phyloP scores from a whole-genome alignment of 2,113 vertebrate species.

The Taurulus bubalis region DNA sequence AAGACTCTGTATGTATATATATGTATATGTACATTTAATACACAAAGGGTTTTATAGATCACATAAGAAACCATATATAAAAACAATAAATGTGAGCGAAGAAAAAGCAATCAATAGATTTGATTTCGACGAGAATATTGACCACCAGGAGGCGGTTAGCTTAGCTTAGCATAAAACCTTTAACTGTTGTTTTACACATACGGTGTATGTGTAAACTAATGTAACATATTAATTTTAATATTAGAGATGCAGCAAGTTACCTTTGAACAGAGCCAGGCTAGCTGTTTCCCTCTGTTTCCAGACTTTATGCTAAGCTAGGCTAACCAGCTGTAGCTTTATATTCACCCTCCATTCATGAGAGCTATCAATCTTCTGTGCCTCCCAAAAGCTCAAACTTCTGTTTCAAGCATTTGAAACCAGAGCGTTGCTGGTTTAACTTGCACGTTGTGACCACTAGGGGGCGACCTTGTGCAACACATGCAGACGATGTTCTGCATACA shows the following conservation, averaged over 20 bases:
- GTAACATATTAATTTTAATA: neutral
- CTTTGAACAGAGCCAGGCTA: neutral
- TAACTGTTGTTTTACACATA: neutral
- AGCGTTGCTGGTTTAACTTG: neutral
- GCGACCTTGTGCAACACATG: neutral
- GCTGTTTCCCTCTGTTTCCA: neutral
- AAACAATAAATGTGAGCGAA: neutral
- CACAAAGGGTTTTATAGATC: too few species aligned
- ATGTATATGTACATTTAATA: neutral
- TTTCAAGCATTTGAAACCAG: neutral
- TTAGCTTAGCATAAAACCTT: neutral
- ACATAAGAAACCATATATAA: neutral
- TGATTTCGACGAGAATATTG: neutral
- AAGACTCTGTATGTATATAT: neutral
- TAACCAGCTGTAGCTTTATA: neutral
- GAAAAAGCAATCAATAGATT: neutral
- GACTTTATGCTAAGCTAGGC: neutral
- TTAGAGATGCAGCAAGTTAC: neutral
- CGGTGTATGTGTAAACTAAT: neutral
- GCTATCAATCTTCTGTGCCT: neutral
- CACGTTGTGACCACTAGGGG: constrained; percentile 36
- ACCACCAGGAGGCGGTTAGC: neutral
- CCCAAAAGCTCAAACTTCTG: too few species aligned
- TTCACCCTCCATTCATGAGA: neutral
- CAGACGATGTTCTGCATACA: neutral